Conservation (phyloP, 2,113 vertebrate genomes). For the Syngnathus scovelli region DNA sequence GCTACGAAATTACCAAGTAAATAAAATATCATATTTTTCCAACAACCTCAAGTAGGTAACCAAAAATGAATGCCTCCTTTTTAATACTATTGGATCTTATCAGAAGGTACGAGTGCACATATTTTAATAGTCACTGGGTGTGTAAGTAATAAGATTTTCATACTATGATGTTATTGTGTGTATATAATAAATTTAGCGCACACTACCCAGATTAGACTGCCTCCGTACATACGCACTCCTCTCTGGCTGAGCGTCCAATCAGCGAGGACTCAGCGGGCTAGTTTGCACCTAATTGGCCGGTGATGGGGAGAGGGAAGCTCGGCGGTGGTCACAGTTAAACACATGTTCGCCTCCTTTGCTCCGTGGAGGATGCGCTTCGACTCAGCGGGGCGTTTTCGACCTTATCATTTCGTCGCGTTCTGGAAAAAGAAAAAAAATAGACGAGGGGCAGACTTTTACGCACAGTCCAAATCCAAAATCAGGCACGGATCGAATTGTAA, state of each 20-base stretch:
- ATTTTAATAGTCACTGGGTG: not conserved
- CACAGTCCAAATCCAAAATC: not conserved
- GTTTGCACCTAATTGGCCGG: constrained; percentile 78
- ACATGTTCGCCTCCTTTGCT: constrained; percentile 77
- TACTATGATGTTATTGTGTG: not conserved
- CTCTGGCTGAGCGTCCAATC: constrained; percentile 80
- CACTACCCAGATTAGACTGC: not conserved
- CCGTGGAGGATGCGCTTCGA: constrained; percentile 70
- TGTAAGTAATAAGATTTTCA: not conserved
- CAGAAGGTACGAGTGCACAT: not conserved
- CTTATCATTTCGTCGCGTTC: not conserved
- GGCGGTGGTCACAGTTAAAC: constrained; percentile 81
- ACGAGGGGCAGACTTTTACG: not conserved
- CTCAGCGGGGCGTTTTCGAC: constrained; percentile 7
- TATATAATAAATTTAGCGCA: not conserved
- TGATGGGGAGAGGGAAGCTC: constrained; percentile 76
- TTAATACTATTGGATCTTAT: not conserved
- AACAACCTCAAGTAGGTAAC: too few relatives aligned
- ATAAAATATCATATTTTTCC: too few relatives aligned
- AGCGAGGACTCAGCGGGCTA: constrained; percentile 70
- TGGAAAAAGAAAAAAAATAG: not conserved
- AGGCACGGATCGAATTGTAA: constrained; percentile 14
- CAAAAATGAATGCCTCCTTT: not conserved
- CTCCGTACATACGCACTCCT: constrained; percentile 36
- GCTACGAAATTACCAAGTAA: too few relatives aligned